Base-by-base conservation (phyloP, 1,140 invertebrate genomes). In the Papilio dardanus region DNA sequence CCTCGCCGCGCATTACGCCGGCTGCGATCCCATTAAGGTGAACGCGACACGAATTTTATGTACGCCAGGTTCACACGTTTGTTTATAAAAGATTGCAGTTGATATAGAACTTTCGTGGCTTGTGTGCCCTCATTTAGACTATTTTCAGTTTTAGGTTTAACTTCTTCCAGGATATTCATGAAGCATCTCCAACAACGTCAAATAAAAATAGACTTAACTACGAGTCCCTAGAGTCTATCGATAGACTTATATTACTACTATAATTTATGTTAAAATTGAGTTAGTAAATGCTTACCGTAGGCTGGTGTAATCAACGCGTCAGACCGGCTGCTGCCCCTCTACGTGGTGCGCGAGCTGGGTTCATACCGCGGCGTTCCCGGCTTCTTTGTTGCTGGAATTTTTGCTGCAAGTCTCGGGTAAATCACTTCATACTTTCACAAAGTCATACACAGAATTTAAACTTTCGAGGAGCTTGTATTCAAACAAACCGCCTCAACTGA, bases 371-470 rank as follows among this genome's bases (percentile, higher is more conserved):
- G 97, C 1, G 88, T 98, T 10, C 96, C 97, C 0, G 98, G 98
- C 8, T 95, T 99, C 76, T 99, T 99, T 86, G 97, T 98, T 0
- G 96, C 97, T 3, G 97, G 97, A 31, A 95, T 96, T 68, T 96
- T 96, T 83, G 95, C 95, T 2, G 95, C 95, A 2, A 96, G 95
- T 89, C 94, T 96, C 80, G 95, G 95, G 95, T 96, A 93, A 79
- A 7, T 14, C 67, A 76, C 54, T 62, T 69, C 8, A 62, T 46
- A 77, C n/a, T 46, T 74, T 74, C 5, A 69, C 14, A 40, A 21
- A 21, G 40, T 24, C 40, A 68, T 24, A 75, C 12, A 74, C 54
- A 75, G 12, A 37, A 40, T 35, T 40, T 46, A 50, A 50, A 50
- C 46, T 24, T 5, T 21, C 5, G 8, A 50, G 19, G 21, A 21